A percentile compares a stretch with the other conserved stretches of the same genome.
These are phyloP conservation scores for Chelon labrosus DNA, from an alignment of 2,797 vertebrate genomes.

Conservation along the genomic window DNA sequence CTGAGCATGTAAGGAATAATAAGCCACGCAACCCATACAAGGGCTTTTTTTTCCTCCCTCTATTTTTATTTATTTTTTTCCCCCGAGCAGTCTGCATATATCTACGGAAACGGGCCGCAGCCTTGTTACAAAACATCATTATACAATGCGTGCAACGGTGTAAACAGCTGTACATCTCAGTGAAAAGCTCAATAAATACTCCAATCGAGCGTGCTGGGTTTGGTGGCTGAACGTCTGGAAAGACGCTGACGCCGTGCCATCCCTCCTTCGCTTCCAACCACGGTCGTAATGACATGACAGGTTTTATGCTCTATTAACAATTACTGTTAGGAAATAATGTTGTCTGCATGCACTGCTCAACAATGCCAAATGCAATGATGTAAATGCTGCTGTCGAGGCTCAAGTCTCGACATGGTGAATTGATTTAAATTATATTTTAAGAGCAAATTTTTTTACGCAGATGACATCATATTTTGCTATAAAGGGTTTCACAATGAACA, in stretches of 20 bases:
- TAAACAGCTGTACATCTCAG: conserved; percentile 73
- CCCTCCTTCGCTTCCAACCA: conserved; percentile 49
- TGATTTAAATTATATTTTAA: conserved; percentile 4
- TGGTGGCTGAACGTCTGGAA: conserved; percentile 49
- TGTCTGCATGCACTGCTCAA: conserved; percentile 13
- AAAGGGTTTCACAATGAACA: conserved; percentile 12
- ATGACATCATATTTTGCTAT: conserved; percentile 25
- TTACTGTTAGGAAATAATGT: conserved; percentile 22
- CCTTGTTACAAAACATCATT: conserved; percentile 70
- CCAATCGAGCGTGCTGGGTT: conserved; percentile 28
- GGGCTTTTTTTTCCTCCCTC: neutral
- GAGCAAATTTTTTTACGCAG: neutral
- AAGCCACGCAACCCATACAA: conserved; percentile 47
- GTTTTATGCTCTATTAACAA: conserved; percentile 52
- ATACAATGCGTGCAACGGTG: conserved; percentile 61
- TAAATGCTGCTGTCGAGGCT: conserved; percentile 2
- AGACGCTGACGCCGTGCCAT: conserved; percentile 52
- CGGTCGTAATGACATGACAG: conserved; percentile 43
- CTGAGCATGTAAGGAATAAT: conserved; percentile 76
- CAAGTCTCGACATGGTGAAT: conserved; percentile 4
- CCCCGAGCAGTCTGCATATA: conserved; percentile 12
- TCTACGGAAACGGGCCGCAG: conserved; percentile 28
- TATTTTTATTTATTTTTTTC: neutral
- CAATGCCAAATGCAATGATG: conserved; percentile 28
- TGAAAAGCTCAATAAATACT: conserved; percentile 74